phyloP scores from a whole-genome alignment of 2,113 vertebrate species.

The Indicator indicator region DNA sequence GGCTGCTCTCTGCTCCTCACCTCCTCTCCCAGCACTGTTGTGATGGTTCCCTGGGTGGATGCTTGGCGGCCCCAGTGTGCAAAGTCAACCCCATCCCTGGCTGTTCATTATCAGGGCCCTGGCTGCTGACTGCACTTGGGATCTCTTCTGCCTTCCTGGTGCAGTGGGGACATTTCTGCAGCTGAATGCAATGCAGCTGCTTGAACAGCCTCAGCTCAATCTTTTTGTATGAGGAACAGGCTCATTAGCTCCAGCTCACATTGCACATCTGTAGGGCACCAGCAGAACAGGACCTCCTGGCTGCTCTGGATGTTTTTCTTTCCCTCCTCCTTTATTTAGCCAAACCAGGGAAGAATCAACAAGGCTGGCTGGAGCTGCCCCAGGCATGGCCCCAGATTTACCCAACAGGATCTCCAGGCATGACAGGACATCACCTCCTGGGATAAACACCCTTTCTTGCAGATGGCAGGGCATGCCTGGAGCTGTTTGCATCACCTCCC shows the following conservation, averaged over 20 bases:
- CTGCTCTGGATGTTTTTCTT: constrained; percentile 4
- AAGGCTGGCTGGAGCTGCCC: background rate
- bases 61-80: rapidly evolving
- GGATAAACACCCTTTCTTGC: background rate
- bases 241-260: background rate
- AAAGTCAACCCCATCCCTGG: background rate
- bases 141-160: background rate
- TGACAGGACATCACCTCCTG: background rate
- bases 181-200: constrained; percentile 13
- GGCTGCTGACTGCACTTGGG: rapidly evolving
- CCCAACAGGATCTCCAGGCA: background rate
- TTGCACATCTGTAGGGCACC: background rate
- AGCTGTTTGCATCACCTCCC: background rate
- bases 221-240: background rate
- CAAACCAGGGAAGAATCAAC: background rate
- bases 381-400: background rate
- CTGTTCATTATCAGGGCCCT: no score
- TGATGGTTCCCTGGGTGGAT: background rate
- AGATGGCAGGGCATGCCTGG: background rate
- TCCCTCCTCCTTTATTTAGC: constrained; percentile 6
- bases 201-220: background rate
- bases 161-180: background rate
- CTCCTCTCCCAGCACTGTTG: rapidly evolving
- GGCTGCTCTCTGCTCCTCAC: background rate
- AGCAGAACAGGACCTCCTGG: constrained; percentile 13